These are phyloP conservation scores for Chroicocephalus ridibundus DNA, from an alignment of 2,113 vertebrate genomes.

Conservation along the genomic window DNA sequence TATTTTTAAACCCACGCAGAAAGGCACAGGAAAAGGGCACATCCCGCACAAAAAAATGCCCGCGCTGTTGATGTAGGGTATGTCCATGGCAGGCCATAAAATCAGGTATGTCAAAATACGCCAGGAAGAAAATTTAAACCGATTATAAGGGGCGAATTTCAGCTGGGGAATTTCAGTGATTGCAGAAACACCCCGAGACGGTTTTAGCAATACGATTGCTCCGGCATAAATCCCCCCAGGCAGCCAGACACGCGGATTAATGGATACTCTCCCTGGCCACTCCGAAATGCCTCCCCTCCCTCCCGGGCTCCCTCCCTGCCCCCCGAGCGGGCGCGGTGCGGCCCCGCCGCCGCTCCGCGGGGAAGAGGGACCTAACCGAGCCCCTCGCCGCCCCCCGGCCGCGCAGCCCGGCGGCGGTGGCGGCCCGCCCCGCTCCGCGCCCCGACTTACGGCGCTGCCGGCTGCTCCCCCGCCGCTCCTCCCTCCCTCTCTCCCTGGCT, in stretches of 20 bases:
- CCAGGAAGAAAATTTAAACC: neutral
- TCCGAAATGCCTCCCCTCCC: neutral
- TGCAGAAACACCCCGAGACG: neutral
- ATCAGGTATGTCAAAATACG: neutral
- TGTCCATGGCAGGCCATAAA: neutral
- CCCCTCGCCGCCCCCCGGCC: neutral
- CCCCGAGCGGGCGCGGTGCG: neutral
- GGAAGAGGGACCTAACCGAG: neutral
- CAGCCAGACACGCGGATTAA: neutral
- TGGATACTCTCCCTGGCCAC: neutral
- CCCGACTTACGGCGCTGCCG: neutral
- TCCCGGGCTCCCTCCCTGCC: neutral
- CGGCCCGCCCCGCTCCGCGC: neutral
- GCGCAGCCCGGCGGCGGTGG: neutral
- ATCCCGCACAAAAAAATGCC: neutral
- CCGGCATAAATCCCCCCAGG: neutral
- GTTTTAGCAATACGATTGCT: neutral
- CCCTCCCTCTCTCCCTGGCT: neutral
- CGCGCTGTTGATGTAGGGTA: neutral
- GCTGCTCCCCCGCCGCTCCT: neutral
- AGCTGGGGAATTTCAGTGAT: neutral
- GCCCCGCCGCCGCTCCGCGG: neutral
- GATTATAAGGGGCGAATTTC: neutral
- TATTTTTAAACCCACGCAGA: constrained; percentile 48
- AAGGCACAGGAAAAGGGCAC: neutral